Conservation (phyloP, 2,888 invertebrate genomes). For the Anthrax anthrax region DNA sequence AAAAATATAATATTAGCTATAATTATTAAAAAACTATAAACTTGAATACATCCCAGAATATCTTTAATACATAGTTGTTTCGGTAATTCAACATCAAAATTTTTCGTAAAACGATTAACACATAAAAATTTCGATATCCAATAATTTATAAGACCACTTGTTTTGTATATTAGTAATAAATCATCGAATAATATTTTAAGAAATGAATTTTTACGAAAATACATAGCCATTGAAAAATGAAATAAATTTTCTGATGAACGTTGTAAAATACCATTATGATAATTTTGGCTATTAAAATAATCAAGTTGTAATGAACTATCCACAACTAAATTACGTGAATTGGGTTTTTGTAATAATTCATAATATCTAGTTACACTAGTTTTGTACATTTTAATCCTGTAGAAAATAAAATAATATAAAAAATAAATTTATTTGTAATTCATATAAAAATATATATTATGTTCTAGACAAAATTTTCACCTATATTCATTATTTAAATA, state of each 20-base stretch:
- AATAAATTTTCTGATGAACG: not conserved
- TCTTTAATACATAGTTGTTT: too few species aligned
- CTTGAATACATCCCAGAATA: too few species aligned
- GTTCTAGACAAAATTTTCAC: not conserved
- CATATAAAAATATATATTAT: not conserved
- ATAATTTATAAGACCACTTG: not conserved
- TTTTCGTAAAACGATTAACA: too few species aligned
- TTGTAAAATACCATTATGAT: not conserved
- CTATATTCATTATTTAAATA: too few species aligned
- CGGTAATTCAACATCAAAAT: too few species aligned
- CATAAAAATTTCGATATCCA: too few species aligned
- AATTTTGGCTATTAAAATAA: slow-evolving; percentile 3
- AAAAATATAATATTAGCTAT: too few species aligned
- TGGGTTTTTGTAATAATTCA: not conserved
- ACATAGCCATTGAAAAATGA: slow-evolving; percentile 5
- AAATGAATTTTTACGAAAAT: slow-evolving; percentile 7
- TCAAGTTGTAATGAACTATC: not conserved
- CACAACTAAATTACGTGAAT: not conserved
- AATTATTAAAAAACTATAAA: too few species aligned
- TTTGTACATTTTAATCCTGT: too few species aligned
- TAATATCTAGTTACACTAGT: too few species aligned
- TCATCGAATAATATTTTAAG: slow-evolving; percentile 2
- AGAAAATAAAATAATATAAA: too few species aligned
- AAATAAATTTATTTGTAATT: not conserved
- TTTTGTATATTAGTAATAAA: slow-evolving; percentile 1